phyloP scores from a whole-genome alignment of 2,888 invertebrate genomes.

The Eupithecia dodoneata region DNA sequence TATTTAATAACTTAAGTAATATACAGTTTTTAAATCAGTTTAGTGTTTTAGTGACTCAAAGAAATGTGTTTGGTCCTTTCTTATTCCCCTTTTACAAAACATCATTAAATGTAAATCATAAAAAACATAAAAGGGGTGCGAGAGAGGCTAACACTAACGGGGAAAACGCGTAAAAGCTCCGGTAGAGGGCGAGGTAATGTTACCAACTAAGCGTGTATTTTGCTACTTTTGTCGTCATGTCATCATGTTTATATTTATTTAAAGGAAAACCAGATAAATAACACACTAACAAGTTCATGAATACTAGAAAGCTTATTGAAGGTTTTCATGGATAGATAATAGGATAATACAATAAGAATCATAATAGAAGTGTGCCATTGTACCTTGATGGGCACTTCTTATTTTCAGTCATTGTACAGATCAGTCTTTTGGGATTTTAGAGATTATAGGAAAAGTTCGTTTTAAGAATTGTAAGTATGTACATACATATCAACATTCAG shows the following conservation, averaged over 20 bases:
- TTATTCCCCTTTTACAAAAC: constrained; percentile 1
- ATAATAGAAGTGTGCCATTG: neutral
- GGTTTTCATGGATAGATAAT: too few species aligned
- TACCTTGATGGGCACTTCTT: too few species aligned
- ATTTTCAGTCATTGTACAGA: too few species aligned
- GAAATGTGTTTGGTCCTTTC: neutral
- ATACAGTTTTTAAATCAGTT: constrained; percentile 16
- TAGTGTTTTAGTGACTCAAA: neutral
- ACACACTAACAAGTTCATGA: too few species aligned
- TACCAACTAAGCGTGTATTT: constrained; percentile 18
- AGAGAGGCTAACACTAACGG: neutral
- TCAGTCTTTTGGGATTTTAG: too few species aligned
- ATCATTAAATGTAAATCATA: neutral
- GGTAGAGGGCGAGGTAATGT: constrained; percentile 22
- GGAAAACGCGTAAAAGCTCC: constrained; percentile 19
- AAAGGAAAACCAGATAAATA: too few species aligned
- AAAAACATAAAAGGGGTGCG: neutral
- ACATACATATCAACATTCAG: too few species aligned
- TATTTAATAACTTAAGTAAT: constrained; percentile 41
- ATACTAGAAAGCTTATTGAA: too few species aligned
- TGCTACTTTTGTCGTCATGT: neutral
- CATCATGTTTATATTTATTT: too few species aligned
- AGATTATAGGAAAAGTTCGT: too few species aligned
- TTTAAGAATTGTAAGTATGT: too few species aligned
- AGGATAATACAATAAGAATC: neutral